Conservation (phyloP, 2,888 invertebrate genomes). For the Alloscopus bannaensis region DNA sequence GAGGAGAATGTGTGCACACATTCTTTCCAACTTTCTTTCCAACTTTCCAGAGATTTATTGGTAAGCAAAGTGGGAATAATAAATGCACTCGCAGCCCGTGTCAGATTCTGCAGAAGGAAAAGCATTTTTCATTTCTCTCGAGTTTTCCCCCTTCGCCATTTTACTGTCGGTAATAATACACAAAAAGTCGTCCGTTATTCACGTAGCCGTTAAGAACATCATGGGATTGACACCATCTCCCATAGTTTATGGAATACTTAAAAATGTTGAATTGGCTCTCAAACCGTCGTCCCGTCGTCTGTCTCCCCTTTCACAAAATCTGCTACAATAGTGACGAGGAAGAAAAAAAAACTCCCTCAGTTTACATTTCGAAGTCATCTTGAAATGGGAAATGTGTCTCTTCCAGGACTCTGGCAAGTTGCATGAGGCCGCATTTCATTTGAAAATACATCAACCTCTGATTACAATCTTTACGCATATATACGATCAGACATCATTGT, state of each 20-base stretch:
- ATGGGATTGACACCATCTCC: constrained; percentile 59
- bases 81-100: constrained; percentile 33
- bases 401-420: no score
- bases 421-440: constrained; percentile 48
- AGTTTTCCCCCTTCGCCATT: constrained; percentile 24
- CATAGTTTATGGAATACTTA: constrained; percentile 51
- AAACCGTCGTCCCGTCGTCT: constrained; percentile 40
- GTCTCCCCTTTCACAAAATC: constrained; percentile 48
- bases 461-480: constrained; percentile 53
- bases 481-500: constrained; percentile 8
- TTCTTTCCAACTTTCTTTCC: constrained; percentile 30
- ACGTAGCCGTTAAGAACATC: constrained; percentile 43
- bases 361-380: no score
- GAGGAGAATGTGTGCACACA: constrained; percentile 14
- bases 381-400: no score
- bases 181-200: constrained; percentile 45
- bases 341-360: no score
- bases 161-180: constrained; percentile 51
- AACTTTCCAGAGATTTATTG: constrained; percentile 45
- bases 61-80: constrained; percentile 29
- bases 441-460: constrained; percentile 29
- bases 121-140: constrained; percentile 36
- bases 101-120: constrained; percentile 28
- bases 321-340: no score
- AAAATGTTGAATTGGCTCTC: constrained; percentile 52